Percentiles rank a stretch among this genome's conserved stretches.
Conservation (phyloP, 2,888 invertebrate species). For the Athrips mouffetella region DNA sequence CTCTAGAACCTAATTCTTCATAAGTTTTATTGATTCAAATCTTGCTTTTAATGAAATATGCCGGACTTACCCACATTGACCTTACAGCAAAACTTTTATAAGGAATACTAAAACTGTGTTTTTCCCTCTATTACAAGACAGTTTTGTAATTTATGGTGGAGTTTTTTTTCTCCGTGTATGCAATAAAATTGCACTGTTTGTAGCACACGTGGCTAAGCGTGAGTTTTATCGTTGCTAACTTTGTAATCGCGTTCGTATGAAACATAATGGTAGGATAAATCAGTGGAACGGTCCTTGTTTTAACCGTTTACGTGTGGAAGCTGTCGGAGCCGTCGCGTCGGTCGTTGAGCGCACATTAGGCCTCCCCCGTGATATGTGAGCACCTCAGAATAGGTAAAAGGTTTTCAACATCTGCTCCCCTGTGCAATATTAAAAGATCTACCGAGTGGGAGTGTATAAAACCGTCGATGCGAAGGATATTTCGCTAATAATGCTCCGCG, state of each 20-base stretch:
- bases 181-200: conserved; percentile 2
- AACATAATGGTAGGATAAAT: conserved; percentile 28
- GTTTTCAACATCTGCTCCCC: conserved; percentile 66
- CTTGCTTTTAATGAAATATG: no score
- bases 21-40: no score
- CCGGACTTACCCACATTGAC: no score
- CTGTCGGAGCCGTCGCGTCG: conserved; percentile 38
- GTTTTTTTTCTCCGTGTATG: no score
- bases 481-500: conserved; percentile 18
- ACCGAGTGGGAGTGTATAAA: conserved; percentile 58
- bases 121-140: no score
- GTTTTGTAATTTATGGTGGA: no score
- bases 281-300: conserved; percentile 41
- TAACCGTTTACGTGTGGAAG: conserved; percentile 43
- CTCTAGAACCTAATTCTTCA: no score
- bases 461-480: conserved; percentile 25
- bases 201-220: conserved; percentile 10
- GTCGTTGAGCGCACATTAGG: conserved; percentile 43
- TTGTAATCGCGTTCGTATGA: background rate
- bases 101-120: no score
- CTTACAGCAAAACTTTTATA: no score
- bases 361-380: conserved; percentile 45
- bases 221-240: background rate
- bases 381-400: conserved; percentile 53
- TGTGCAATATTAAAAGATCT: conserved; percentile 63